Evolutionary conservation across 2,888 invertebrate species (phyloP).

Genomic region (Lymantria monacha): DNA sequence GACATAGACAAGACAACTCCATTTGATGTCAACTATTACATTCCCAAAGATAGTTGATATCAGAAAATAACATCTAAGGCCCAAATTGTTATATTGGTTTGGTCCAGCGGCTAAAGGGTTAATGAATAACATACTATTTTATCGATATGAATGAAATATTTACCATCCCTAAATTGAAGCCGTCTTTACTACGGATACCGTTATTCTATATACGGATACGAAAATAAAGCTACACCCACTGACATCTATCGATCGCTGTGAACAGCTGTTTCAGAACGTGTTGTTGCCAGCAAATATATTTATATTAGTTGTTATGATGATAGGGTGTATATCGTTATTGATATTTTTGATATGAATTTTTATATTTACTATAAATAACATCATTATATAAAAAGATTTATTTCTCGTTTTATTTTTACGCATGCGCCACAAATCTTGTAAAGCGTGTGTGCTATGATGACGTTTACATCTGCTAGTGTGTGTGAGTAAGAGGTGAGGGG

Average conservation of each 20-base stretch:
- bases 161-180: conserved; percentile 42
- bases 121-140: too few relatives aligned
- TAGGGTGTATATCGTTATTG: too few relatives aligned
- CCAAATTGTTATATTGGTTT: too few relatives aligned
- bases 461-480: conserved; percentile 30
- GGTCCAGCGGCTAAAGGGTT: too few relatives aligned
- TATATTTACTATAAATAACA: neutral
- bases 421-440: conserved; percentile 22
- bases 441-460: conserved; percentile 26
- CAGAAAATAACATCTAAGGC: too few relatives aligned
- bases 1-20: too few relatives aligned
- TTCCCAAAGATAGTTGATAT: too few relatives aligned
- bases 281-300: conserved; percentile 47
- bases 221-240: conserved; percentile 79
- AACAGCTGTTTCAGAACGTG: conserved; percentile 61
- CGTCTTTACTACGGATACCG: conserved; percentile 78
- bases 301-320: neutral
- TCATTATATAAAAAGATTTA: neutral
- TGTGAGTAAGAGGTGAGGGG: conserved; percentile 44
- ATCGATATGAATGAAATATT: neutral
- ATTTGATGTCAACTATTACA: too few relatives aligned
- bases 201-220: conserved; percentile 65
- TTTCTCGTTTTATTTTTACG: conserved; percentile 22
- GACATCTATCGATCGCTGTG: conserved; percentile 77
- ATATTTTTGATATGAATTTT: too few relatives aligned